Evolutionary conservation across 2,888 invertebrate genomes (phyloP), one percentile per base, ranked within the genome.

Genomic region (Xylota sylvarum): DNA sequence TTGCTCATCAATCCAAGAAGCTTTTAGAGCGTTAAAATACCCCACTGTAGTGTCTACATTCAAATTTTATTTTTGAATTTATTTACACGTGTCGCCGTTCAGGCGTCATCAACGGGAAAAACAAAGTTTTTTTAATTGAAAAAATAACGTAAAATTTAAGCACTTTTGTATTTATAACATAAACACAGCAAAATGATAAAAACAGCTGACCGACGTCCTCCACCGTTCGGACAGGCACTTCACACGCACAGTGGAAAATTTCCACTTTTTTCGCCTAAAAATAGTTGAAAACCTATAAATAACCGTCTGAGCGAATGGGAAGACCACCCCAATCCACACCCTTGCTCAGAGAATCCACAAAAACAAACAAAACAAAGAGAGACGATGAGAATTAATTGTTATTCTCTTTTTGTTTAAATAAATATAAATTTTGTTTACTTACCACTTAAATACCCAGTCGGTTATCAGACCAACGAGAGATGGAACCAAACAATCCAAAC

Each of bases 191-290:
- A 10, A 58, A 30, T 3, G 32, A 72, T 12, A 27, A 52, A 67
- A 73, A 74, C 74, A 74, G 74, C 74, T 74, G 74, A 74, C 64
- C 30, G 27, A 43, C 32, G 19, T 56, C 12, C 12, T 69, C 14
- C 69, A 9, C 27, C 10, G 37, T 14, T 14, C 12, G 1, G 5
- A 12, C 37, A 35, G 23, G 12, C 27, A 64, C 32, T 58, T 43
- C 10, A 35, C 52, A 52, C 46, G 14, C 60, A 46, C 60, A 81
- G 74, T 81, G 76, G 62, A 81, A 81, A 80, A 67, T 80, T 80
- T 43, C 12, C 72, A 67, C 17, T 56, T 30, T 27, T 43, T 32
- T 23, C n/a, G 1, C 56, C 79, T 64, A 72, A 65, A 73, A 65
- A 65, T 80, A 73, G 10, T 32, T 58, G 23, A 17, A 32, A 19